A percentile compares a stretch with the other conserved stretches of the same genome.
Evolutionary conservation across 2,113 vertebrate genomes (phyloP).

Genomic region (Gopherus flavomarginatus): DNA sequence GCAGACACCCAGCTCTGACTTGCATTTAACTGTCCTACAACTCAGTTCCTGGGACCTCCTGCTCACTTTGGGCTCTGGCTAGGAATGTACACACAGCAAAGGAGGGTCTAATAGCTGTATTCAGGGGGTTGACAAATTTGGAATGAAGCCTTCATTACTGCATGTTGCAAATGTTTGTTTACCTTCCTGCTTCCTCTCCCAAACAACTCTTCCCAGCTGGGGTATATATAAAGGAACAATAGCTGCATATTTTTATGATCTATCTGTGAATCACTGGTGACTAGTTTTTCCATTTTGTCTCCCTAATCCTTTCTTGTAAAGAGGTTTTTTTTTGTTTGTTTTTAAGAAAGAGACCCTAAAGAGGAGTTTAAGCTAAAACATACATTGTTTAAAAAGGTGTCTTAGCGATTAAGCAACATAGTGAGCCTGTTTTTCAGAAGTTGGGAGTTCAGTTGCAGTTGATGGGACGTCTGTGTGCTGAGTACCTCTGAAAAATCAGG

Average conservation of each 20-base stretch:
- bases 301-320: constrained; percentile 24
- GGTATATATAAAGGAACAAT: constrained; percentile 70
- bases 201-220: constrained; percentile 73
- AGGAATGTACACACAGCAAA: not conserved
- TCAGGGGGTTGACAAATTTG: not conserved
- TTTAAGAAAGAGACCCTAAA: not conserved
- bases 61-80: not conserved
- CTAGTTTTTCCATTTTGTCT: constrained; percentile 77
- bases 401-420: not conserved
- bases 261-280: constrained; percentile 62
- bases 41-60: not conserved
- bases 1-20: not conserved
- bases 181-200: constrained; percentile 68
- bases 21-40: rapidly evolving
- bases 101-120: not conserved
- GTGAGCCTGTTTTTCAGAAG: not conserved
- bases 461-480: not conserved
- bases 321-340: not conserved
- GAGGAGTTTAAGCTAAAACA: not conserved
- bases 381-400: not conserved
- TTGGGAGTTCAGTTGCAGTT: not conserved
- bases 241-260: constrained; percentile 74
- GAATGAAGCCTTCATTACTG: not conserved
- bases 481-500: not conserved
- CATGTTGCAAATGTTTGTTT: constrained; percentile 57